Percentiles rank a stretch among this genome's conserved stretches.
Evolutionary conservation across 2,888 invertebrate genomes (phyloP).

Genomic region (Andrena trimmerana): DNA sequence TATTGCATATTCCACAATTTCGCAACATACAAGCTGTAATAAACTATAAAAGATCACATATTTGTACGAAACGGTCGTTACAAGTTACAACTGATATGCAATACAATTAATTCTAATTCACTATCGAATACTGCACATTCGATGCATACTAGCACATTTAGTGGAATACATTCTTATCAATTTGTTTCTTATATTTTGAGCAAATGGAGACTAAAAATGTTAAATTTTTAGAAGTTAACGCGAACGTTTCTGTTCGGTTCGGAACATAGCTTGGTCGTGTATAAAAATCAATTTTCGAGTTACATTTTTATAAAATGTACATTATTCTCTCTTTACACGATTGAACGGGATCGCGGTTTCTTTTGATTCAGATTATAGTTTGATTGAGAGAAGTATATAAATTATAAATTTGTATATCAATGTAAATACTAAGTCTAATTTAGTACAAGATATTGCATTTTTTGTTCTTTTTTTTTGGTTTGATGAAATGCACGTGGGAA

Average conservation of each 20-base stretch:
- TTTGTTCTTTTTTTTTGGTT: neutral
- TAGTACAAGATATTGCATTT: slow-evolving; percentile 51
- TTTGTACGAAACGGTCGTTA: slow-evolving; percentile 46
- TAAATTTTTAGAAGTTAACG: slow-evolving; percentile 11
- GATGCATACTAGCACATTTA: slow-evolving; percentile 20
- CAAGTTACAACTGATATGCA: slow-evolving; percentile 46
- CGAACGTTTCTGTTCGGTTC: neutral
- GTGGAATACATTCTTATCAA: slow-evolving; percentile 21
- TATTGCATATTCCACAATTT: slow-evolving; percentile 13
- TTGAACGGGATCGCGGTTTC: neutral
- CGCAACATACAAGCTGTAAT: slow-evolving; percentile 27
- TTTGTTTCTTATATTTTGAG: slow-evolving; percentile 27
- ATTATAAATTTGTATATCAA: slow-evolving; percentile 37
- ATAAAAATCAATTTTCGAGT: slow-evolving; percentile 8
- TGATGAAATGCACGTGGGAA: slow-evolving; percentile 51
- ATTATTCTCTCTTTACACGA: neutral
- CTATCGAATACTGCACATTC: slow-evolving; percentile 51
- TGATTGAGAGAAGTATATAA: slow-evolving; percentile 21
- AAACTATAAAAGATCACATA: slow-evolving; percentile 44
- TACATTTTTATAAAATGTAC: neutral
- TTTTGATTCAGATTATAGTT: neutral
- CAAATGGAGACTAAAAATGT: slow-evolving; percentile 33
- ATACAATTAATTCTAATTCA: slow-evolving; percentile 45
- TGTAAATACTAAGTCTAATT: slow-evolving; percentile 55
- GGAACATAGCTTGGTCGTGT: slow-evolving; percentile 5